Evolutionary conservation across 2,888 invertebrate genomes (phyloP).

Genomic region (Mechanitis mazaeus): DNA sequence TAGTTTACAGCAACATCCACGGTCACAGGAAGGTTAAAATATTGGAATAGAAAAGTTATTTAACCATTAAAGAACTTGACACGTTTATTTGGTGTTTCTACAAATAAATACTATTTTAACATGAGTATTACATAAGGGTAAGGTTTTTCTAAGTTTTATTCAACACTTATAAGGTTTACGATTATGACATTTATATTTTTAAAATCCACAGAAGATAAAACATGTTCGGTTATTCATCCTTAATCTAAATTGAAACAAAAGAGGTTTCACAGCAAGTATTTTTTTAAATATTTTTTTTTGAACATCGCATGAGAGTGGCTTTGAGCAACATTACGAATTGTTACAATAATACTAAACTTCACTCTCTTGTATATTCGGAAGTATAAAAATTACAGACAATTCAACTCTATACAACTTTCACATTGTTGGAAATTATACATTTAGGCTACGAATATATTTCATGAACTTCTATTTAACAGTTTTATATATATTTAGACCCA

Average conservation of each 20-base stretch:
- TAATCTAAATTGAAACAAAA: too few species aligned
- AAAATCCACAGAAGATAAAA: constrained; percentile 11
- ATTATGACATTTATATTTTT: constrained; percentile 5
- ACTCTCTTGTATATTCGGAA: constrained; percentile 43
- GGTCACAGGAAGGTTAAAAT: constrained; percentile 73
- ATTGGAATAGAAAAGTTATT: constrained; percentile 72
- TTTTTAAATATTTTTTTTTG: constrained; percentile 17
- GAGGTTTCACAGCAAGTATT: too few species aligned
- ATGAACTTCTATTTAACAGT: constrained; percentile 20
- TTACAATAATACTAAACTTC: constrained; percentile 30
- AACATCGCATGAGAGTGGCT: constrained; percentile 35
- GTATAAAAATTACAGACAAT: constrained; percentile 61
- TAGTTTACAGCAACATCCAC: constrained; percentile 67
- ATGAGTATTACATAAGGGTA: constrained; percentile 52
- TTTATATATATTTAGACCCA: constrained; percentile 31
- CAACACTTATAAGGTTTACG: constrained; percentile 19
- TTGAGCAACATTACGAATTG: constrained; percentile 56
- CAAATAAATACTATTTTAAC: constrained; percentile 52
- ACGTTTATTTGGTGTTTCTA: constrained; percentile 61
- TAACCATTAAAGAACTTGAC: constrained; percentile 52
- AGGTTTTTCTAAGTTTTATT: constrained; percentile 20
- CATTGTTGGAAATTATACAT: constrained; percentile 46
- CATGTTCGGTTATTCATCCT: too few species aligned
- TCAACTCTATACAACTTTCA: constrained; percentile 42
- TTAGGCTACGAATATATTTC: constrained; percentile 55